Base-by-base conservation (phyloP, 2,113 vertebrate species). In the Cariama cristata region DNA sequence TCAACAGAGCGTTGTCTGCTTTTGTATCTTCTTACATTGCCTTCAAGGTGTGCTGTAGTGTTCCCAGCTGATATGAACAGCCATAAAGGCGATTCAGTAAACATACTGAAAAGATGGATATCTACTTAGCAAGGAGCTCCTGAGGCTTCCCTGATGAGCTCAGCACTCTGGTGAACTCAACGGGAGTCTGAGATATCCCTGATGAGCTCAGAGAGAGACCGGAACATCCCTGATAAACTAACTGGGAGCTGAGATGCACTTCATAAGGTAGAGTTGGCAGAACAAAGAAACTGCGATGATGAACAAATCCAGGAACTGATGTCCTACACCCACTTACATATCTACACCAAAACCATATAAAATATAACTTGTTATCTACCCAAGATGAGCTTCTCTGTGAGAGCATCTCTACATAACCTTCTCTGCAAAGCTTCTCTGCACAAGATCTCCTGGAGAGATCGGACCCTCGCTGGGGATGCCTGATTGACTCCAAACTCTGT, bases 381-480 rank as follows among this genome's bases (percentile, higher is more conserved):
- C 26, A 32, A 72, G 58, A 49, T 0, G 2, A 56, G n/a, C 8
- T 64, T 64, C 33, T 69, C 13, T 49, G 28, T 47, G 44, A 60
- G 24, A 47, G 24, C 33, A 47, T 35, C 44, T 64, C 23, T 64
- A 21, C 12, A 26, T 28, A 33, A 63, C 15, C 15, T 52, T 62
- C n/a, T 62, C 23, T 80, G 62, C 8, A 50, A 82, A 49, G 3
- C 11, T 32, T 30, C 11, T 45, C 26, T 42, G 38, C 20, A 12
- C 2, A 10, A 55, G 22, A 32, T 17, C 10, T 59, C 23, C 32
- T 63, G n/a, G 40, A 79, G 19, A 30, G 24, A 42, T 12, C 3
- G 4, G 47, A 47, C 24, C 10, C 10, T 42, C 0, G 0, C 42
- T 3, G 4, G 9, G 16, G 21, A 30, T 49, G 28, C 12, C 24